Conservation (phyloP, 2,797 vertebrate species). For the Melanogrammus aeglefinus region DNA sequence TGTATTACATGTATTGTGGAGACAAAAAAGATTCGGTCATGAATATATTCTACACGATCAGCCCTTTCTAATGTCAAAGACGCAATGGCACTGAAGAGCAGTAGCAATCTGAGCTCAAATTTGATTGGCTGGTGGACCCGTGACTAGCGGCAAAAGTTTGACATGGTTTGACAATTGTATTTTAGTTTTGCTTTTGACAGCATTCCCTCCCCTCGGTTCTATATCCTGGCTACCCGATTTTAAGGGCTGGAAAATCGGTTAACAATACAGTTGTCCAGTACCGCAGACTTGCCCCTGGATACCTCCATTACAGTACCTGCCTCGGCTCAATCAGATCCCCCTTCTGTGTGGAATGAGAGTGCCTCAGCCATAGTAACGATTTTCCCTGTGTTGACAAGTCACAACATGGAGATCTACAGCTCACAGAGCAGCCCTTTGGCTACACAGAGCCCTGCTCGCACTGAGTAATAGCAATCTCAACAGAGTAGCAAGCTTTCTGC, state of each 20-base stretch:
- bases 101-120: background rate
- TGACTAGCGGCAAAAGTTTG: background rate
- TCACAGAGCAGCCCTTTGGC: slow-evolving; percentile 79
- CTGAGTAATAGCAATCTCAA: slow-evolving; percentile 80
- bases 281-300: slow-evolving; percentile 5
- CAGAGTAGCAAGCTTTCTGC: slow-evolving; percentile 78
- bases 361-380: slow-evolving; percentile 75
- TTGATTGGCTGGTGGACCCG: background rate
- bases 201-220: background rate
- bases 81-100: background rate
- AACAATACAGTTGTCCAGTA: slow-evolving; percentile 23
- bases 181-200: background rate
- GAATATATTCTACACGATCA: background rate
- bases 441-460: slow-evolving; percentile 71
- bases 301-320: slow-evolving; percentile 59
- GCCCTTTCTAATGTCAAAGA: background rate
- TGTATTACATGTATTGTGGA: background rate
- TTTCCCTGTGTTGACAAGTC: slow-evolving; percentile 80
- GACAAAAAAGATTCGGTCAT: background rate
- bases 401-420: slow-evolving; percentile 81
- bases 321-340: slow-evolving; percentile 63
- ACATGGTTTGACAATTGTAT: background rate
- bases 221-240: background rate
- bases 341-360: slow-evolving; percentile 70
- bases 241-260: background rate